Evolutionary conservation across 2,113 vertebrate species (phyloP).

Genomic region (Nothoprocta perdicaria): DNA sequence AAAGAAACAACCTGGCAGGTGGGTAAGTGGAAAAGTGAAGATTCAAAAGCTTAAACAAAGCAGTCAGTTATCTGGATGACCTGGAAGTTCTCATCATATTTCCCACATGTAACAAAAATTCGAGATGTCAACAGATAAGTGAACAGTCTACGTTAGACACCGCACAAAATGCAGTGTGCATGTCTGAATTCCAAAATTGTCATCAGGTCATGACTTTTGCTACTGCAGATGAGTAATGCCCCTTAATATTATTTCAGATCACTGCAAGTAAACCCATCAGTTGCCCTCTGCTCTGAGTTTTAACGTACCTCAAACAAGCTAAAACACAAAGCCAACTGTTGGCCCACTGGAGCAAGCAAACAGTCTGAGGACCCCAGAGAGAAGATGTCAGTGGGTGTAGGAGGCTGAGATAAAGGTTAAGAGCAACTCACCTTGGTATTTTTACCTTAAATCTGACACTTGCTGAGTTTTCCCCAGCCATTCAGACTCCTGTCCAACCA

Average conservation of each 20-base stretch:
- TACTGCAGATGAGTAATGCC: background rate
- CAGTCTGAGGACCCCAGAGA: background rate
- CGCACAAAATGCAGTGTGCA: rapidly evolving
- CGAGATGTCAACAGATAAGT: background rate
- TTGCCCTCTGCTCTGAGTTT: background rate
- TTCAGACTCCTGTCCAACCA: background rate
- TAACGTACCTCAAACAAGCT: background rate
- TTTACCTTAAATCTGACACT: background rate
- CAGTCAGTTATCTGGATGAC: background rate
- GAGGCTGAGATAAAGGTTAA: background rate
- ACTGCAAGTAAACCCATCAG: background rate
- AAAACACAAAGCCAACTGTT: background rate
- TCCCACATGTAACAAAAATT: background rate
- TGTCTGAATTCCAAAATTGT: background rate
- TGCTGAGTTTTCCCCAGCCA: background rate
- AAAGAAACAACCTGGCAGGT: rapidly evolving
- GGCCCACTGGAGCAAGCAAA: background rate
- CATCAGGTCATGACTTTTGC: background rate
- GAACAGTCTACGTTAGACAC: background rate
- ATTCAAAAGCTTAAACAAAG: background rate
- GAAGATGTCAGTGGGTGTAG: background rate
- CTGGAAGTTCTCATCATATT: background rate
- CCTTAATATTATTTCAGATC: background rate
- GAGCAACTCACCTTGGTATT: background rate
- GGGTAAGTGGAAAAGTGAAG: background rate